These are phyloP conservation scores for Trypoxylus dichotomus DNA, from an alignment of 1,140 invertebrate genomes.

Conservation along the genomic window DNA sequence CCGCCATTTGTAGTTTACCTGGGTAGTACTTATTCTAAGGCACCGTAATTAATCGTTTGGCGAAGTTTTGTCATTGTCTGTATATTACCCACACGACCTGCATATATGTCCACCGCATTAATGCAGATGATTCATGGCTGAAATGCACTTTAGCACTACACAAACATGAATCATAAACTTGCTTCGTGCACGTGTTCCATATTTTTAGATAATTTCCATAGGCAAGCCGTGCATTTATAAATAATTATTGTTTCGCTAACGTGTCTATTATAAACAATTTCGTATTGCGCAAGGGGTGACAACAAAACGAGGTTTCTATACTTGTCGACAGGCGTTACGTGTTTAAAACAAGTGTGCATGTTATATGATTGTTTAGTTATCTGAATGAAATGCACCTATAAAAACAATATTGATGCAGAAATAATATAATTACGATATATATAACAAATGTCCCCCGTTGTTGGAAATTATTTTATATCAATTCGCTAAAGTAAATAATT, in stretches of 20 bases:
- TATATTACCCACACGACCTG: neutral
- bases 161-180: neutral
- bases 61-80: conserved; percentile 6
- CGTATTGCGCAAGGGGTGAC: neutral
- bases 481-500: too few relatives aligned
- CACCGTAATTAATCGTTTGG: neutral
- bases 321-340: neutral
- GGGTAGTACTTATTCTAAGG: neutral
- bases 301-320: neutral
- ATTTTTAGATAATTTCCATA: conserved; percentile 1
- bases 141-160: neutral
- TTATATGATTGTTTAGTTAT: too few relatives aligned
- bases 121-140: neutral
- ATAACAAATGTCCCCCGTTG: too few relatives aligned
- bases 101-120: neutral
- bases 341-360: neutral
- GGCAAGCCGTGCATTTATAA: neutral
- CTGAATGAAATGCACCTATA: too few relatives aligned
- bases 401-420: too few relatives aligned
- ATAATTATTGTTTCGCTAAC: neutral
- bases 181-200: neutral
- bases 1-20: neutral
- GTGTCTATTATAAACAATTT: neutral
- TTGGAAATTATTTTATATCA: too few relatives aligned
- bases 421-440: too few relatives aligned